Percentiles rank a stretch among this genome's conserved stretches.
phyloP scores from a whole-genome alignment of 2,797 vertebrate species.

The Tolypeutes matacus region DNA sequence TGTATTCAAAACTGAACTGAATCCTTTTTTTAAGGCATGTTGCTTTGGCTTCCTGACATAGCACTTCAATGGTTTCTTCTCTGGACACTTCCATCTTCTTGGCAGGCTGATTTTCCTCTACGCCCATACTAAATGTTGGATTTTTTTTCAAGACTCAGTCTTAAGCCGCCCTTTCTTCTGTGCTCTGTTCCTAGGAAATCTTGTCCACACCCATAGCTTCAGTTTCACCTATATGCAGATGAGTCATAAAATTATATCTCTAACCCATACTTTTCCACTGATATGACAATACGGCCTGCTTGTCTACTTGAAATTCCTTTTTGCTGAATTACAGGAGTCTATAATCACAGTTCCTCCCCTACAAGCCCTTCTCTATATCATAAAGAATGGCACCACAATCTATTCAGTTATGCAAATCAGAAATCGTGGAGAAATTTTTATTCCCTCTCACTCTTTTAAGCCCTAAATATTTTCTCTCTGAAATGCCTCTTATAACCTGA shows the following conservation, averaged over 20 bases:
- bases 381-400: not conserved
- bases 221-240: not conserved
- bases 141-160: not conserved
- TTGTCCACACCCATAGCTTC: not conserved
- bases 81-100: not conserved
- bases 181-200: not conserved
- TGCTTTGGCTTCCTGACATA: not conserved
- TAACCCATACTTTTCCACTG: not conserved
- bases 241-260: not conserved
- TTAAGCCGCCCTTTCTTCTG: not conserved
- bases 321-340: not conserved
- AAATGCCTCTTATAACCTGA: not conserved
- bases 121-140: not conserved
- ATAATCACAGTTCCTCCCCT: not conserved
- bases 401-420: not conserved
- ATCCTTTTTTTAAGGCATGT: not conserved
- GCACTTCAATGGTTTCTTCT: not conserved
- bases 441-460: not conserved
- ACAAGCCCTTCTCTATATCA: not conserved
- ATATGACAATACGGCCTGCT: not conserved
- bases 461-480: not conserved
- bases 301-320: not conserved
- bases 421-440: not conserved
- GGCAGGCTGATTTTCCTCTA: constrained; percentile 6
- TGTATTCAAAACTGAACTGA: constrained; percentile 44